Evolutionary conservation across 2,888 invertebrate species (phyloP).

Genomic region (Incurvaria masculella): DNA sequence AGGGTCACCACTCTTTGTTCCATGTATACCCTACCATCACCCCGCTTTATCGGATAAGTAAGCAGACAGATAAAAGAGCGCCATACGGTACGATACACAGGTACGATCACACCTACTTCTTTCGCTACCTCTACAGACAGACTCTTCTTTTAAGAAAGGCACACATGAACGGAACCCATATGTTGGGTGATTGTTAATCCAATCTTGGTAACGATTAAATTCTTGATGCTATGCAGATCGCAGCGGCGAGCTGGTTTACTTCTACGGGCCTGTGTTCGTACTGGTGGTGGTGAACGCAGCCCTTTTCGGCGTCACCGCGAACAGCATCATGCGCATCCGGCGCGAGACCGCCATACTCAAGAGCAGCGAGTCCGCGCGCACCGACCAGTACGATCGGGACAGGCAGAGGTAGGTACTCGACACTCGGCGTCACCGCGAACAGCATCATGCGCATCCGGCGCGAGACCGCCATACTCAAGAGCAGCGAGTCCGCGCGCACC

Average conservation of each 20-base stretch:
- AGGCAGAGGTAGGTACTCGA: constrained; percentile 58
- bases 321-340: constrained; percentile 62
- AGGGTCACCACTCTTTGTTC: too few species aligned
- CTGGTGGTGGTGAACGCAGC: constrained; percentile 62
- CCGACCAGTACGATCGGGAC: constrained; percentile 55
- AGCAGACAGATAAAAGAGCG: too few species aligned
- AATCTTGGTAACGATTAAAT: constrained; percentile 12
- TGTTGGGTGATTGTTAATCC: constrained; percentile 19
- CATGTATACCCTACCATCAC: too few species aligned
- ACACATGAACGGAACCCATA: too few species aligned
- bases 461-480: constrained; percentile 64
- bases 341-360: constrained; percentile 65
- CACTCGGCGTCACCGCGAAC: constrained; percentile 64
- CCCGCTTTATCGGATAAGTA: too few species aligned
- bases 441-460: constrained; percentile 64
- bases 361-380: constrained; percentile 62
- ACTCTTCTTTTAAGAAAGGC: too few species aligned
- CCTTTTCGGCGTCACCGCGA: constrained; percentile 66
- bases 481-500: constrained; percentile 63
- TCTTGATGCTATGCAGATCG: too few species aligned
- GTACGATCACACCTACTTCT: too few species aligned
- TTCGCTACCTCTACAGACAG: too few species aligned
- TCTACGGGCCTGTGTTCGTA: constrained; percentile 65
- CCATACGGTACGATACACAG: too few species aligned
- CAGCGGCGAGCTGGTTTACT: constrained; percentile 60